These are phyloP conservation scores for Phalacrocorax brasilianus DNA, from an alignment of 2,113 vertebrate genomes.

Conservation along the genomic window DNA sequence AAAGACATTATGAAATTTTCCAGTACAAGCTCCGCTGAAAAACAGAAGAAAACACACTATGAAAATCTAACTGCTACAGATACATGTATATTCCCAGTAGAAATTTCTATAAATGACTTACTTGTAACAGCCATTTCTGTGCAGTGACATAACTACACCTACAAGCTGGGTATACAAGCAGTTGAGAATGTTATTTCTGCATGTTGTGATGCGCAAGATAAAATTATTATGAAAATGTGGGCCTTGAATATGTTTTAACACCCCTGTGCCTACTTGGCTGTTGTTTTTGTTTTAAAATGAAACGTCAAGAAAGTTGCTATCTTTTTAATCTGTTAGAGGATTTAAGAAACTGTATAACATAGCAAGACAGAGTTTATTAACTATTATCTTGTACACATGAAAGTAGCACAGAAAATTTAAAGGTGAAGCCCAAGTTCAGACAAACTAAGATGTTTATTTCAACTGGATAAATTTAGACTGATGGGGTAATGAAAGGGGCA, in stretches of 20 bases:
- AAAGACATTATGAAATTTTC: background rate
- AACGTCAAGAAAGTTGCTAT: background rate
- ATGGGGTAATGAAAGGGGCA: constrained; percentile 84
- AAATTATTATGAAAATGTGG: background rate
- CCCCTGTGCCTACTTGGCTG: background rate
- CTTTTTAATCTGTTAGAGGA: background rate
- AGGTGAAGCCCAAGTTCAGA: constrained; percentile 59
- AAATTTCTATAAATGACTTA: background rate
- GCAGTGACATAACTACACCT: background rate
- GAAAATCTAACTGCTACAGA: background rate
- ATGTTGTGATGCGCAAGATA: background rate
- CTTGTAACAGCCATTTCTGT: background rate
- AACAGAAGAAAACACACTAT: background rate
- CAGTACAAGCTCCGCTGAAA: background rate
- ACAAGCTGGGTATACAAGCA: background rate
- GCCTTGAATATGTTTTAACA: background rate
- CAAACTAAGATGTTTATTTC: constrained; percentile 69
- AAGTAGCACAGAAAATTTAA: background rate
- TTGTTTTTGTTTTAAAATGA: background rate
- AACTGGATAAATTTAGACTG: constrained; percentile 62
- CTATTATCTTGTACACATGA: background rate
- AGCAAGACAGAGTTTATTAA: background rate
- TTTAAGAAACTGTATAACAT: background rate
- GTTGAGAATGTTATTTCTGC: background rate
- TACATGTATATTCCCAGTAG: rapidly evolving